Evolutionary conservation across 2,888 invertebrate species (phyloP), one percentile per base, ranked within the genome.

Genomic region (Machimus rusticus): DNA sequence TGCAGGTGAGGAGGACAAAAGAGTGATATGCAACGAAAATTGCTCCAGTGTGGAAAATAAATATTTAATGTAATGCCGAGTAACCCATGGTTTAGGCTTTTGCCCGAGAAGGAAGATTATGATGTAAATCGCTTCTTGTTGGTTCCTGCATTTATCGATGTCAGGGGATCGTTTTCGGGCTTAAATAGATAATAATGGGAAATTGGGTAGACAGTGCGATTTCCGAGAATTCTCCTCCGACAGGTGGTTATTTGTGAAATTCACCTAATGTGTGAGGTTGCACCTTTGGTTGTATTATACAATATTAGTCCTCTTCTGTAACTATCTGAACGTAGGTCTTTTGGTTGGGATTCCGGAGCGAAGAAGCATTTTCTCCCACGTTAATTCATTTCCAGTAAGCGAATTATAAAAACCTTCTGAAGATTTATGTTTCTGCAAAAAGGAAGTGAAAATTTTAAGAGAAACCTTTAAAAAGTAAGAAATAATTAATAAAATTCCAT

Each of bases 1-100:
- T 57, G 57, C 57, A 57, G 57, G 57, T 23, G 57, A 57, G 57
- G 57, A 57, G 57, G 37, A 37, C 19, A n/a, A 77, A 39, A 77
- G 77, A 39, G 39, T 39, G 77, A 19, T 46, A 79, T 79, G 79
- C 79, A 79, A 43, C 28, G 46, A 79, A 79, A 79, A 51, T 79
- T 46, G 51, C 14, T 31, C 79, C 79, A 46, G 51, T 79, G 79
- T 46, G 79, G 31, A 14, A 46, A 79, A 79, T 79, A 79, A 79
- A 79, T 79, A 79, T 28, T 79, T 79, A 79, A 79, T 79, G 79
- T 43, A 46, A 46, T 46, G 46, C 79, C 57, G 8, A n/a, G 57
- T 57, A 57, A 57, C 23, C 57, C 19, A 57, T 23, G 23, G 57
- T 19, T 57, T 57, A 5, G 8, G 57, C 57, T 57, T 57, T 23